Percentiles rank a stretch among this genome's conserved stretches.
Conservation (phyloP, 1,140 invertebrate genomes). For the Caerostris extrusa region DNA sequence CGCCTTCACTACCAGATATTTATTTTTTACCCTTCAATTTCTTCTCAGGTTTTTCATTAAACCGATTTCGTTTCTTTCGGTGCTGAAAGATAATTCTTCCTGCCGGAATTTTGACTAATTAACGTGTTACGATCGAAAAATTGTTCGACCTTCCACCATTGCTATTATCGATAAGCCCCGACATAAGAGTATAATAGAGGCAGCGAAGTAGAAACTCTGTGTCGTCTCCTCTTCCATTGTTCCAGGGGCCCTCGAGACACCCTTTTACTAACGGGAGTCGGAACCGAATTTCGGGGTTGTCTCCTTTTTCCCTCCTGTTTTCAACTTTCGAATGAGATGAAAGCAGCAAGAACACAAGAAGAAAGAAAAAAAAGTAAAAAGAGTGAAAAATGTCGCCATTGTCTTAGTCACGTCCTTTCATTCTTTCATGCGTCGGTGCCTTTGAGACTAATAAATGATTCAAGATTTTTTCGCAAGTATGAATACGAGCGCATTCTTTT, state of each 20-base stretch:
- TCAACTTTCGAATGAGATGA: neutral
- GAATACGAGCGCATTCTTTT: neutral
- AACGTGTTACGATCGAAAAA: neutral
- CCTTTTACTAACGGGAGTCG: neutral
- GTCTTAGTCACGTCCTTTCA: slow-evolving; percentile 46
- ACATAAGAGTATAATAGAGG: neutral
- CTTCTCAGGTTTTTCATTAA: neutral
- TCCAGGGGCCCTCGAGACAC: neutral
- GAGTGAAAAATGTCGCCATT: neutral
- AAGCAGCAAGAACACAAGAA: neutral
- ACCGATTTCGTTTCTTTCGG: neutral
- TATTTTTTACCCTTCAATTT: neutral
- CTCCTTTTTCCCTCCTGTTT: neutral
- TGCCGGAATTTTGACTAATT: neutral
- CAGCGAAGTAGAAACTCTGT: neutral
- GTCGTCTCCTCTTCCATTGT: neutral
- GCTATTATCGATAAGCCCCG: no score
- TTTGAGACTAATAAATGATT: slow-evolving; percentile 18
- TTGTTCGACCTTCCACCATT: no score
- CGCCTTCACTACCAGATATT: neutral
- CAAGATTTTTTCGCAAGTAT: neutral
- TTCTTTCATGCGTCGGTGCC: neutral
- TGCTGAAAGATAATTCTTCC: neutral
- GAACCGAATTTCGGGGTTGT: neutral
- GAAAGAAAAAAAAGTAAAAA: neutral